Conservation (phyloP, 2,797 vertebrate species). For the Craterocephalus amniculus region DNA sequence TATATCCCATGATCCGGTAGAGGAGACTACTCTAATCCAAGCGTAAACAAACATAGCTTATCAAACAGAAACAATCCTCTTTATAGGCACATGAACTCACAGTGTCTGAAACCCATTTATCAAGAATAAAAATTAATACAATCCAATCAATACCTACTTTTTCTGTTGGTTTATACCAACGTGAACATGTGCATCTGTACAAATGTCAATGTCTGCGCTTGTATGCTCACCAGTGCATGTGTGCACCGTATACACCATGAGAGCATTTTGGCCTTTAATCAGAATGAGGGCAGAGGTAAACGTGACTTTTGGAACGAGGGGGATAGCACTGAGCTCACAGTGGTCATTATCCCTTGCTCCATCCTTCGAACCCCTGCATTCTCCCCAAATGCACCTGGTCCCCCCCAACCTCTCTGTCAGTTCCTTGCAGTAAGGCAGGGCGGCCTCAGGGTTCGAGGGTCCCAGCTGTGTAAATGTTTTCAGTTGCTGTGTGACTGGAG, state of each 20-base stretch:
- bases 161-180: conserved; percentile 4
- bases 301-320: conserved; percentile 53
- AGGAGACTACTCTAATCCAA: conserved; percentile 44
- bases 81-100: conserved; percentile 21
- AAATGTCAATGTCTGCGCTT: background rate
- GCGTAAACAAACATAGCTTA: conserved; percentile 49
- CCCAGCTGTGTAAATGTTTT: conserved; percentile 99
- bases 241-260: conserved; percentile 6
- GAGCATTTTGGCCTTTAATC: conserved; percentile 35
- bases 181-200: background rate
- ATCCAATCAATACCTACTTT: conserved; percentile 20
- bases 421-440: conserved; percentile 83
- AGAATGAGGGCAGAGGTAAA: conserved; percentile 39
- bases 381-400: conserved; percentile 74
- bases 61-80: conserved; percentile 50
- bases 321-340: conserved; percentile 61
- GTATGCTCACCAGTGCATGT: background rate
- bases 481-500: conserved; percentile 94
- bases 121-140: conserved; percentile 2
- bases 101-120: conserved; percentile 26
- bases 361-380: conserved; percentile 66
- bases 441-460: conserved; percentile 87
- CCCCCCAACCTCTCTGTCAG: conserved; percentile 30
- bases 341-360: conserved; percentile 72
- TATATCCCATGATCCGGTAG: conserved; percentile 39